A percentile compares a stretch with the other conserved stretches of the same genome.
phyloP scores from a whole-genome alignment of 2,113 vertebrate genomes.

The Alouatta palliata region DNA sequence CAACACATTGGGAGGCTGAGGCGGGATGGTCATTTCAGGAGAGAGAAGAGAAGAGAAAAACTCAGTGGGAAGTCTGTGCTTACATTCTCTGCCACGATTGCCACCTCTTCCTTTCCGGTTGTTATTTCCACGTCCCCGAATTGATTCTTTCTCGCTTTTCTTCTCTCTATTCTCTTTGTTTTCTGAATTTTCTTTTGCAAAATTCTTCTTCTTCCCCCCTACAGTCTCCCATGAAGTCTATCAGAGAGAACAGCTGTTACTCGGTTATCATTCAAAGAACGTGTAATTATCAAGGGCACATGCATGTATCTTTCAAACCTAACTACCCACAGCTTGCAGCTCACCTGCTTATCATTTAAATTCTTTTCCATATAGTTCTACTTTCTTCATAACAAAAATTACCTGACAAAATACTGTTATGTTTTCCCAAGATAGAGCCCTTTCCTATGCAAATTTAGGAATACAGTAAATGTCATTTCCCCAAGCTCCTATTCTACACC shows the following conservation, averaged over 20 bases:
- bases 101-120: constrained; percentile 91
- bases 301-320: neutral
- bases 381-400: neutral
- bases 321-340: neutral
- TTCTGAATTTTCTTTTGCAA: constrained; percentile 94
- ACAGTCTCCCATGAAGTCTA: constrained; percentile 99
- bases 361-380: neutral
- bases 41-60: too few species aligned
- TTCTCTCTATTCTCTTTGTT: constrained; percentile 95
- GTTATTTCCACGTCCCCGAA: constrained; percentile 89
- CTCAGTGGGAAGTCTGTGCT: constrained; percentile 39
- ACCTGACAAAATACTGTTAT: neutral
- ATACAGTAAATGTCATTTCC: neutral
- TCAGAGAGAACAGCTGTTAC: constrained; percentile 60
- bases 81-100: constrained; percentile 91
- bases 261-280: neutral
- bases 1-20: too few species aligned
- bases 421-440: neutral
- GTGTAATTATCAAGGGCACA: neutral
- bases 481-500: neutral
- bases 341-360: neutral
- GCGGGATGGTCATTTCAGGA: too few species aligned
- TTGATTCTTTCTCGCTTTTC: constrained; percentile 90
- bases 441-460: neutral
- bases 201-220: constrained; percentile 94